Conservation (phyloP, 2,797 vertebrate genomes). For the Setipinna tenuifilis region DNA sequence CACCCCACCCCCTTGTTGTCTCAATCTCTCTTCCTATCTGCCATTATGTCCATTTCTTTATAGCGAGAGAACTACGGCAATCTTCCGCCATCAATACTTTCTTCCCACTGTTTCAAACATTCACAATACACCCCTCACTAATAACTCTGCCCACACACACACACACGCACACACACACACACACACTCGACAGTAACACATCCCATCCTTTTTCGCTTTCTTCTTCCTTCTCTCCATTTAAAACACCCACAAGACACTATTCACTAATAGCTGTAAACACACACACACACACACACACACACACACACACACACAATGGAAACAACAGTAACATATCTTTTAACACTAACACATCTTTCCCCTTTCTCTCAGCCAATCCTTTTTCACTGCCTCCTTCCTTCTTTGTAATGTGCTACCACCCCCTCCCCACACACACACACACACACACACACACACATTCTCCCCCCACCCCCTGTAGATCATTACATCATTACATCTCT, state of each 20-base stretch:
- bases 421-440: too few relatives aligned
- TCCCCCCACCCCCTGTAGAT: neutral
- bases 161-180: neutral
- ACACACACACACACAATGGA: neutral
- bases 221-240: neutral
- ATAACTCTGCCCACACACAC: neutral
- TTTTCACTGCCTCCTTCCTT: constrained; percentile 22
- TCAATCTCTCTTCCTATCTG: neutral
- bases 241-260: neutral
- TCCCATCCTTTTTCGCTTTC: too few relatives aligned
- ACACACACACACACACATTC: neutral
- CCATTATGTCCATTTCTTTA: neutral
- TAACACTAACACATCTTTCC: constrained; percentile 18
- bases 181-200: neutral
- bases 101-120: neutral
- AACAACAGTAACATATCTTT: neutral
- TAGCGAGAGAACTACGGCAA: neutral
- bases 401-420: neutral
- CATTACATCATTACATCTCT: neutral
- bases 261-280: neutral
- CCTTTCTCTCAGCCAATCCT: constrained; percentile 12
- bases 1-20: neutral
- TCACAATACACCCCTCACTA: neutral
- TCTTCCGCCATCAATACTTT: too few relatives aligned
- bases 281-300: neutral